Evolutionary conservation across 2,113 vertebrate species (phyloP), one percentile per base, ranked within the genome.

Genomic region (Saimiri boliviensis): DNA sequence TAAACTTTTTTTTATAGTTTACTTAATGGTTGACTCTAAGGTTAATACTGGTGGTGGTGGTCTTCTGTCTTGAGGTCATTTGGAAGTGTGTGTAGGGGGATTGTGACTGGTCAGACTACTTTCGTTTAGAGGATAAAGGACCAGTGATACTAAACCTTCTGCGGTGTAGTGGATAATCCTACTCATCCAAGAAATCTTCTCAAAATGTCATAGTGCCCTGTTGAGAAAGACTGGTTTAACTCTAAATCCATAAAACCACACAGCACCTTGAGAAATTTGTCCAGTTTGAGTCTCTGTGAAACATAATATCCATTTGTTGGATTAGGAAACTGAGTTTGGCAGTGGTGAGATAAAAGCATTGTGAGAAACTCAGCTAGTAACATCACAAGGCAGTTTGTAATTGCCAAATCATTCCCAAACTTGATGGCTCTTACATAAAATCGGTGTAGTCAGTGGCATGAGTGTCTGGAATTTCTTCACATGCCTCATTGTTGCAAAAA

Each of bases 291-390:
- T 89, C 49, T 82, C 12, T 89, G 35, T 86, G 45, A 81, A 94
- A 89, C 37, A 85, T 60, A n/a, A 74, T 93, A 56, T 74, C 40
- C 25, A 60, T 88, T 88, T n/a, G 35, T 54, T 96, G 86, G 52
- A 79, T 86, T 97, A 91, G 42, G 92, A 96, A 97, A 96, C 47
- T 91, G 60, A 68, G 12, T 88, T 96, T 94, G 86, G 77, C 92
- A 93, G 45, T 90, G 37, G 45, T 84, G 16, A 93, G 49, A 93
- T 85, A 82, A 89, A 79, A 73, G 40, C 7, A 47, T 85, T 89
- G 45, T 71, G 85, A 71, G 52, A 94, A 95, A 91, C 12, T 96
- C 66, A 91, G 73, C 77, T 91, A 20, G 37, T 96, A 93, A 71
- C 93, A 89, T 82, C 79, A 37, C 16, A 91, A 89, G 91, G 77